phyloP scores from a whole-genome alignment of 2,888 invertebrate species.

The Tholera decimalis region DNA sequence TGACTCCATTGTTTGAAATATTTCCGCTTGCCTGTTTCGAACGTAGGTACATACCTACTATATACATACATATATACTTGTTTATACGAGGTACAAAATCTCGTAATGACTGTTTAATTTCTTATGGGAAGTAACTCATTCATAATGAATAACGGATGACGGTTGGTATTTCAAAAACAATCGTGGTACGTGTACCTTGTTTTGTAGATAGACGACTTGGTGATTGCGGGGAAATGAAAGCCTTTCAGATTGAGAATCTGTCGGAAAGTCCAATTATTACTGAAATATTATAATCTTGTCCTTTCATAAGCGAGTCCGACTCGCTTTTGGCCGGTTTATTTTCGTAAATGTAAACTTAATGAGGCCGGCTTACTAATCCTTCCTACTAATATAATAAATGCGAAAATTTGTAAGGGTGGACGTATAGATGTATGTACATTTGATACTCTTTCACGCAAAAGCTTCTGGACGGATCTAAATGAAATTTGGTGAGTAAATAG shows the following conservation, averaged over 20 bases:
- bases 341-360: too few relatives aligned
- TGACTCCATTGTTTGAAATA: constrained; percentile 60
- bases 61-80: not conserved
- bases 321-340: too few relatives aligned
- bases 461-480: too few relatives aligned
- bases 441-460: too few relatives aligned
- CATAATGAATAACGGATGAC: constrained; percentile 5
- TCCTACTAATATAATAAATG: too few relatives aligned
- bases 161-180: constrained; percentile 7
- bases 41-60: not conserved
- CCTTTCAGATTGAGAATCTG: not conserved
- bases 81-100: too few relatives aligned
- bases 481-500: too few relatives aligned
- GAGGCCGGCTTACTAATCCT: too few relatives aligned
- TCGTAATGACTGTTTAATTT: constrained; percentile 35
- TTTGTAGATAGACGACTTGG: not conserved
- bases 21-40: constrained; percentile 36
- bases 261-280: not conserved
- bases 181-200: not conserved
- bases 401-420: too few relatives aligned
- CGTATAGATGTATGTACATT: too few relatives aligned
- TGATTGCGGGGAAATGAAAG: not conserved
- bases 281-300: too few relatives aligned
- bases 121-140: not conserved
- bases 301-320: too few relatives aligned